These are phyloP conservation scores for Halichoerus grypus DNA, from an alignment of 2,113 vertebrate genomes.

Conservation along the genomic window DNA sequence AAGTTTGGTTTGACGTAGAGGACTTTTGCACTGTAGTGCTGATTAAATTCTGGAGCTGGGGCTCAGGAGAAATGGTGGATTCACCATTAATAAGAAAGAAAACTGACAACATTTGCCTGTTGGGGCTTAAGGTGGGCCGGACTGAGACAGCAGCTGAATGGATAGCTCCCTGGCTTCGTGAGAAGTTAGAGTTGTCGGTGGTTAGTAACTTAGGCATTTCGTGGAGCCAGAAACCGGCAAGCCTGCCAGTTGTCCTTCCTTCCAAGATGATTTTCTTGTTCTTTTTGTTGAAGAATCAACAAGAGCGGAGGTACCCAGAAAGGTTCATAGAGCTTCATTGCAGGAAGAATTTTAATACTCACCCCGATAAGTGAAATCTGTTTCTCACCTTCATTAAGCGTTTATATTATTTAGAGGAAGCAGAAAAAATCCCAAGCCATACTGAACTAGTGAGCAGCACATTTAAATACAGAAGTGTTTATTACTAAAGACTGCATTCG, in stretches of 20 bases:
- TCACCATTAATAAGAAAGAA: conserved; percentile 23
- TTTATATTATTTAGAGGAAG: neutral
- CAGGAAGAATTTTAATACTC: neutral
- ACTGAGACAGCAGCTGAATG: neutral
- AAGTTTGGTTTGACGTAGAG: conserved; percentile 30
- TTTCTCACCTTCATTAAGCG: neutral
- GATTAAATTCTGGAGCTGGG: conserved; percentile 12
- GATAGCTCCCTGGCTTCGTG: neutral
- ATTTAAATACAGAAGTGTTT: neutral
- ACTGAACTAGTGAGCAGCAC: neutral
- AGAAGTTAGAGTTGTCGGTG: neutral
- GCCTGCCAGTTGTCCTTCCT: neutral
- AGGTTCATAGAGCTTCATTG: neutral
- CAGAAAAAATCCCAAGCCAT: conserved; percentile 35
- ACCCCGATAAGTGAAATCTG: neutral
- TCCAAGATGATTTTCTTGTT: neutral
- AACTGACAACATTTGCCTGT: neutral
- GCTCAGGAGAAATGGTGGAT: neutral
- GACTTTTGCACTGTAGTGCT: neutral
- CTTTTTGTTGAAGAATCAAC: neutral
- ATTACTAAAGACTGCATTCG: neutral
- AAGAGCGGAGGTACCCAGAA: neutral
- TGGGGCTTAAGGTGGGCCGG: neutral
- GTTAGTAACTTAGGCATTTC: neutral
- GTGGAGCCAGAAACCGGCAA: neutral